Evolutionary conservation across 2,797 vertebrate genomes (phyloP), one percentile per base, ranked within the genome.

Genomic region (Erpetoichthys calabaricus): DNA sequence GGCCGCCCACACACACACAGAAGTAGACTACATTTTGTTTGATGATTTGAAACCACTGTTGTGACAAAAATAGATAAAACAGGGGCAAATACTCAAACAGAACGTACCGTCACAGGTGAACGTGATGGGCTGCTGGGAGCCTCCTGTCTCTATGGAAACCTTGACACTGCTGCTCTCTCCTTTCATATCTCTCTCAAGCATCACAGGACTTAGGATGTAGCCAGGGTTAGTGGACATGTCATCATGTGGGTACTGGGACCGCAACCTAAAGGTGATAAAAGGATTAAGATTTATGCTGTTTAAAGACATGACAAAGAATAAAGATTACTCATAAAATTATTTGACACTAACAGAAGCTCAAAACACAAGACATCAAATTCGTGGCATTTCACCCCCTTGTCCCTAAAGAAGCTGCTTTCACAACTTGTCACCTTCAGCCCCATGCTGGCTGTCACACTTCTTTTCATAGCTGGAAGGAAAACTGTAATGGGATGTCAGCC

Each of bases 81-180:
- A 25, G 25, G 25, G 25, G 25, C 25, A 49, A 49, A 7, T 49
- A 7, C 7, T 49, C n/a, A 60, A 61, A 58, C 51, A 49, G 63
- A 68, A 6, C 86, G 78, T 86, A 99, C 94, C 94, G 67, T 98
- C 94, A 41, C 95, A 99, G 2, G 96, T 99, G 73, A 99, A 99
- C 54, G 91, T 99, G n/a, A 98, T 92, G 5, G 94, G 95, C 58
- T 94, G 84, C 68, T 92, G 89, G 68, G 88, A 93, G 58, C 92
- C 94, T 45, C 91, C 86, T 1, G 94, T 97, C 74, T 97, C 94
- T 63, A 99, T 98, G 55, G 91, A 97, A 67, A 99, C 91, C 66
- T 99, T 99, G 65, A 97, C 87, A 25, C 92, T 91, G 70, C 84
- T 80, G 63, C 66, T 87, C 75, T 97, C 92, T 7, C 85, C 83